A percentile compares a stretch with the other conserved stretches of the same genome.
Evolutionary conservation across 2,113 vertebrate genomes (phyloP).

Genomic region (Neoarius graeffei): DNA sequence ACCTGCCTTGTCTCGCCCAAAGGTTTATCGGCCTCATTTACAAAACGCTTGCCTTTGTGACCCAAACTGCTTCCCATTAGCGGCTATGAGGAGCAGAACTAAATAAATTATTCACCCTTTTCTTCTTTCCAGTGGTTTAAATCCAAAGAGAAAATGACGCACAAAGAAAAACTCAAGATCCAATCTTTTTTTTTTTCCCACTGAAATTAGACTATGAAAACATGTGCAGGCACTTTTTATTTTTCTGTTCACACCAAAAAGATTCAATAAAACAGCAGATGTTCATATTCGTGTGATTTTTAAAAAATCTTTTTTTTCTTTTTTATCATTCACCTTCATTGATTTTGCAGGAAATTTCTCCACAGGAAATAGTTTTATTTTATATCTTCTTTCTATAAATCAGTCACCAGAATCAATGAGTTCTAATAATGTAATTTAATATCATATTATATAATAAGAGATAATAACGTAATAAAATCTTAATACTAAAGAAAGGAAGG

Average conservation of each 20-base stretch:
- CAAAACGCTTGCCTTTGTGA: slow-evolving; percentile 92
- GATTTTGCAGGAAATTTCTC: slow-evolving; percentile 20
- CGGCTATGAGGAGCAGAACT: slow-evolving; percentile 77
- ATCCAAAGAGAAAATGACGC: slow-evolving; percentile 33
- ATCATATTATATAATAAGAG: neutral
- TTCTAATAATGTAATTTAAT: neutral
- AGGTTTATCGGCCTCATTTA: slow-evolving; percentile 93
- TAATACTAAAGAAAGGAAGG: slow-evolving; percentile 42
- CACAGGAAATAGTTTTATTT: slow-evolving; percentile 1
- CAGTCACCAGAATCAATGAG: slow-evolving; percentile 25
- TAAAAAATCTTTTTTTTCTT: neutral
- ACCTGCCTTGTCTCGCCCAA: slow-evolving; percentile 85
- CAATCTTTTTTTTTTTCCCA: slow-evolving; percentile 53
- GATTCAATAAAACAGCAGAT: slow-evolving; percentile 68
- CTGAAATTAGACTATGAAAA: slow-evolving; percentile 57
- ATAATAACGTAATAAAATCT: neutral
- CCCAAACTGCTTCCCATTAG: slow-evolving; percentile 81
- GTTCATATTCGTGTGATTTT: slow-evolving; percentile 52
- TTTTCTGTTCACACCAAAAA: slow-evolving; percentile 51
- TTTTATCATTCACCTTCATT: slow-evolving; percentile 25
- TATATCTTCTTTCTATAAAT: neutral
- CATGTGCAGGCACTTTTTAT: slow-evolving; percentile 59
- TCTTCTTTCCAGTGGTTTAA: slow-evolving; percentile 59
- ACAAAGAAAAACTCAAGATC: slow-evolving; percentile 43
- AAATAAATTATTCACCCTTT: slow-evolving; percentile 86